Conservation (phyloP, 2,797 vertebrate species). For the Garrulus glandarius region DNA sequence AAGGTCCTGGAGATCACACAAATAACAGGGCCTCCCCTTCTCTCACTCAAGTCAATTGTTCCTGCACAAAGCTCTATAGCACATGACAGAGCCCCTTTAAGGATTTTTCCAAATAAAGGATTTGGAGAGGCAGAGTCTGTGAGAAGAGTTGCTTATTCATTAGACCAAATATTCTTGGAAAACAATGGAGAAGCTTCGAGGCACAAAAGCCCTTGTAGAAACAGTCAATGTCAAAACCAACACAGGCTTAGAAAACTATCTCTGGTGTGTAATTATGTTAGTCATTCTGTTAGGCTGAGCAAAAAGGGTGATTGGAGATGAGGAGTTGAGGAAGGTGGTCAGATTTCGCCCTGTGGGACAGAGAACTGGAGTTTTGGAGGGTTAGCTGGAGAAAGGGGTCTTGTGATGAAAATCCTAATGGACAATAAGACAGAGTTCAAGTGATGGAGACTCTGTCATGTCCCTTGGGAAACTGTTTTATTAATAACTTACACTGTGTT, state of each 20-base stretch:
- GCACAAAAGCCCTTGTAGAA: not conserved
- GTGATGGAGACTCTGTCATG: not conserved
- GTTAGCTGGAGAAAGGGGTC: not conserved
- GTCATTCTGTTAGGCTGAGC: not conserved
- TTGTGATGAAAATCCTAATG: not conserved
- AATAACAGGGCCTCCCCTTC: not conserved
- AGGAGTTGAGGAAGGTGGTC: not conserved
- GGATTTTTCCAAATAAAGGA: not conserved
- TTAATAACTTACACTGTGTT: not conserved
- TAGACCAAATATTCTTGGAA: not conserved
- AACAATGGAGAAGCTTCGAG: fast-evolving
- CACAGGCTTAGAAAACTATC: not conserved
- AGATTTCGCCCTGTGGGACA: not conserved
- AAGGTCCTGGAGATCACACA: not conserved
- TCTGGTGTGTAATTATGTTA: not conserved
- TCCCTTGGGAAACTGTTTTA: not conserved
- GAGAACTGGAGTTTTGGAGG: not conserved
- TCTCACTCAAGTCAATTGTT: fast-evolving
- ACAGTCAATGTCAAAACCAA: not conserved
- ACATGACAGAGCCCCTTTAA: fast-evolving
- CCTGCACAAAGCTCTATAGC: not conserved
- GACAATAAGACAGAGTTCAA: not conserved
- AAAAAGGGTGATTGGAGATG: not conserved
- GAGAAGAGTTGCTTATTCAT: not conserved
- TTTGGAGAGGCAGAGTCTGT: not conserved